A percentile compares a stretch with the other conserved stretches of the same genome.
These are phyloP conservation scores for Crocallis elinguaria DNA, from an alignment of 2,888 invertebrate genomes.

Conservation along the genomic window DNA sequence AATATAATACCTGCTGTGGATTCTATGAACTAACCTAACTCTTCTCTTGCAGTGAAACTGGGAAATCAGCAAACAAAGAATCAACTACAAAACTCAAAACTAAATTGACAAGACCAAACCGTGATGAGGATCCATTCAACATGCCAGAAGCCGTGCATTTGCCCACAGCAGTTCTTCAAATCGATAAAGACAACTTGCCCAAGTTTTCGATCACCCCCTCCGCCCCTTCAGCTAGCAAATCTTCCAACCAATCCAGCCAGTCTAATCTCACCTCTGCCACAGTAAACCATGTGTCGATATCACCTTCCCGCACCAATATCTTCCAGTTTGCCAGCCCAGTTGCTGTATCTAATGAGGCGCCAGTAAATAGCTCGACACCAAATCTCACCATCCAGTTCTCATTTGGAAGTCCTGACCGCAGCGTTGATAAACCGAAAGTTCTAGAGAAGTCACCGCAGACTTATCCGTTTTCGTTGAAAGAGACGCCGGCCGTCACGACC, in stretches of 20 bases:
- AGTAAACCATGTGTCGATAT: neutral
- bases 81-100: slow-evolving; percentile 62
- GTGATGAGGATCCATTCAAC: slow-evolving; percentile 40
- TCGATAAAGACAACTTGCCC: slow-evolving; percentile 65
- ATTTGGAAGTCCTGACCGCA: slow-evolving; percentile 60
- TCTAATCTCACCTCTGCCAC: too few species aligned
- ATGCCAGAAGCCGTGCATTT: slow-evolving; percentile 45
- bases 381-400: slow-evolving; percentile 51
- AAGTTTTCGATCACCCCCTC: slow-evolving; percentile 49
- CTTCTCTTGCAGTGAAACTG: slow-evolving; percentile 47
- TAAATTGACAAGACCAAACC: slow-evolving; percentile 51
- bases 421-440: slow-evolving; percentile 41
- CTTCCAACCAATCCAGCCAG: neutral
- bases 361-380: neutral
- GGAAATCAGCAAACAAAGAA: slow-evolving; percentile 39
- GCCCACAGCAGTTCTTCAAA: slow-evolving; percentile 59
- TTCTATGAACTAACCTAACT: too few species aligned
- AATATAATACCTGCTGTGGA: too few species aligned
- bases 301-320: neutral
- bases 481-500: slow-evolving; percentile 4
- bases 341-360: slow-evolving; percentile 46
- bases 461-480: slow-evolving; percentile 10
- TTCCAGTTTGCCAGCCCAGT: slow-evolving; percentile 65
- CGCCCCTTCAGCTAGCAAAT: neutral
- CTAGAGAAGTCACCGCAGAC: neutral